A percentile compares a stretch with the other conserved stretches of the same genome.
phyloP scores from a whole-genome alignment of 2,113 vertebrate species.

The Bufo bufo region DNA sequence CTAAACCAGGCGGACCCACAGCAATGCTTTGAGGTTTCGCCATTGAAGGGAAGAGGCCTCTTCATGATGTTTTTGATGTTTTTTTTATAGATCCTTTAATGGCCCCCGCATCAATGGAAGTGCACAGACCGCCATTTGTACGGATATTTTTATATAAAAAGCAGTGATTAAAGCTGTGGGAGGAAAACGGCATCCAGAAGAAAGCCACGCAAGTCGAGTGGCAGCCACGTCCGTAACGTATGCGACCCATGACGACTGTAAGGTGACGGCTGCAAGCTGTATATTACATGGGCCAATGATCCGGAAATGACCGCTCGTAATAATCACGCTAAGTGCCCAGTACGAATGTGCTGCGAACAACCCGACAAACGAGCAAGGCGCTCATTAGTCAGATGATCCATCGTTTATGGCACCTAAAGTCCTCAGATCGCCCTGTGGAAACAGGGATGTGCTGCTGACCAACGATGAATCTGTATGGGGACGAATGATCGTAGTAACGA shows the following conservation, averaged over 20 bases:
- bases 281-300: too few relatives aligned
- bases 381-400: too few relatives aligned
- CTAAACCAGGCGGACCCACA: not conserved
- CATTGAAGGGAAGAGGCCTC: not conserved
- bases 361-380: too few relatives aligned
- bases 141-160: not conserved
- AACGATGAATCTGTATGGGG: too few relatives aligned
- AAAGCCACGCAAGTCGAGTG: not conserved
- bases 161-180: not conserved
- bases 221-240: not conserved
- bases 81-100: not conserved
- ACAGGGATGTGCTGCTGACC: too few relatives aligned
- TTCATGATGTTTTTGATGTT: not conserved
- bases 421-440: too few relatives aligned
- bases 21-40: not conserved
- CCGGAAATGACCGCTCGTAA: too few relatives aligned
- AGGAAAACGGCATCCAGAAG: not conserved
- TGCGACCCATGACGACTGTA: not conserved
- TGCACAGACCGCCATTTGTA: not conserved
- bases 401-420: too few relatives aligned
- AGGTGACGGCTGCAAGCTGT: not conserved
- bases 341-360: too few relatives aligned
- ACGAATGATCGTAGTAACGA: too few relatives aligned
- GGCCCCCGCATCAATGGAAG: not conserved
- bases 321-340: too few relatives aligned